Evolutionary conservation across 2,888 invertebrate genomes (phyloP).

Genomic region (Tipula lateralis): DNA sequence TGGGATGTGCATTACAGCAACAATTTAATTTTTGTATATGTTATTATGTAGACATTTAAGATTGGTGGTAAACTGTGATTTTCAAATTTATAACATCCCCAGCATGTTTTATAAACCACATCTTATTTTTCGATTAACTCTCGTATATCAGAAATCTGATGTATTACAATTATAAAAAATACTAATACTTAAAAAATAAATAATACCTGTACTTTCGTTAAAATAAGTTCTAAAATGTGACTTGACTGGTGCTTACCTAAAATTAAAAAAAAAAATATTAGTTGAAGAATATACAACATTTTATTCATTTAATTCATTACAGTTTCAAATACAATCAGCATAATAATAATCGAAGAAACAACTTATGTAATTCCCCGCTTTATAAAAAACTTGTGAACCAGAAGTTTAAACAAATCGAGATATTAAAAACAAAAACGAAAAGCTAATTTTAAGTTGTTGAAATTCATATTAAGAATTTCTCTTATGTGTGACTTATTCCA

Average conservation of each 20-base stretch:
- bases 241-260: background rate
- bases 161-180: background rate
- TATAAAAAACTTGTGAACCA: too few species aligned
- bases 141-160: background rate
- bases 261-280: background rate
- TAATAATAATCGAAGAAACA: too few species aligned
- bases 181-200: background rate
- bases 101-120: background rate
- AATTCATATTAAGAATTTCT: too few species aligned
- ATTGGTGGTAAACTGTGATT: background rate
- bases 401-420: too few species aligned
- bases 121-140: background rate
- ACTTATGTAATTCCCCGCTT: too few species aligned
- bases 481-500: too few species aligned
- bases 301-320: too few species aligned
- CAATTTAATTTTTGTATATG: background rate
- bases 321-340: too few species aligned
- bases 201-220: background rate
- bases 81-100: background rate
- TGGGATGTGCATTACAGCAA: background rate
- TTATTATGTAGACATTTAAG: background rate
- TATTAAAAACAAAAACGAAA: too few species aligned
- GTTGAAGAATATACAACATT: too few species aligned
- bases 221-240: background rate
- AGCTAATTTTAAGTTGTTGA: too few species aligned